Percentiles rank a stretch among this genome's conserved stretches.
Evolutionary conservation across 2,113 vertebrate species (phyloP).

Genomic region (Pollimyrus isidori): DNA sequence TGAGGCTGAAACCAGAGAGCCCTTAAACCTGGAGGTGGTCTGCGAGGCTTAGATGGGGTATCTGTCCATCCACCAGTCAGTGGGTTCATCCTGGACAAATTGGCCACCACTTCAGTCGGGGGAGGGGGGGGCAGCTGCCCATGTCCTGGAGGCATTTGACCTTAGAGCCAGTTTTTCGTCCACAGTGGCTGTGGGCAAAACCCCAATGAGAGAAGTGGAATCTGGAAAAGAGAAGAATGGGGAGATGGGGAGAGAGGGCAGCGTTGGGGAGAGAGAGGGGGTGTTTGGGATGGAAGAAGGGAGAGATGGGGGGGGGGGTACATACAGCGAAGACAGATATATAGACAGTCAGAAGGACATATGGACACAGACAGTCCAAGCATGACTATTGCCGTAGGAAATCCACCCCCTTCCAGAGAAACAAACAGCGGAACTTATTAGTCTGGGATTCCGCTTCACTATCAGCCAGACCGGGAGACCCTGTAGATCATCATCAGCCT

Average conservation of each 20-base stretch:
- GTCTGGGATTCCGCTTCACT: background rate
- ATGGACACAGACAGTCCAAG: background rate
- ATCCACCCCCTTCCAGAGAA: background rate
- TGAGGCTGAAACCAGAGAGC: conserved; percentile 29
- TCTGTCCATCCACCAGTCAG: background rate
- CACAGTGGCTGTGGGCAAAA: background rate
- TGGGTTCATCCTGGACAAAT: background rate
- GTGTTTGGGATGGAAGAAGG: background rate
- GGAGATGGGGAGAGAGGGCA: background rate
- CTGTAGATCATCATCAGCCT: background rate
- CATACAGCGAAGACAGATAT: background rate
- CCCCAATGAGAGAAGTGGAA: background rate
- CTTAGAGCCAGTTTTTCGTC: background rate
- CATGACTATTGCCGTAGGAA: background rate
- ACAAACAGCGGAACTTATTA: background rate
- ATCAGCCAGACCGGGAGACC: background rate
- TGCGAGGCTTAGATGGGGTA: background rate
- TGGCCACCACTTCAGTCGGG: background rate
- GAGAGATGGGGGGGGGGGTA: background rate
- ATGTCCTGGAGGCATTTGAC: background rate
- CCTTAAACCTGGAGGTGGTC: background rate
- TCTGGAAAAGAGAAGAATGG: conserved; percentile 2
- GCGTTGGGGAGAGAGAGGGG: too few species aligned
- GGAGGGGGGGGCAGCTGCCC: background rate
- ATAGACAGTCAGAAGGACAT: background rate